A percentile compares a stretch with the other conserved stretches of the same genome.
These are phyloP conservation scores for Scartelaos histophorus DNA, from an alignment of 2,113 vertebrate species.

Conservation along the genomic window DNA sequence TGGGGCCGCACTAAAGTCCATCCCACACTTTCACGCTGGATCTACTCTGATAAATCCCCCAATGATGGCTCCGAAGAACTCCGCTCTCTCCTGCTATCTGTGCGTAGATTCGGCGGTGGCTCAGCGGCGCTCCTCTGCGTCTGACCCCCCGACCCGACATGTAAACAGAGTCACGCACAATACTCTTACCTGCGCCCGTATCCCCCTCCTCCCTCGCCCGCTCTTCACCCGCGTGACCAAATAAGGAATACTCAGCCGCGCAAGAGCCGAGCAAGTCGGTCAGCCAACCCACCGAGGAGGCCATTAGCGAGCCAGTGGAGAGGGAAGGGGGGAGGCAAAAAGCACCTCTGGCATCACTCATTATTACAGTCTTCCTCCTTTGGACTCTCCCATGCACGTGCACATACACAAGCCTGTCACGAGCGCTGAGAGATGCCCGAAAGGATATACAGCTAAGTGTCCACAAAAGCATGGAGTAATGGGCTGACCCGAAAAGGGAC, in stretches of 20 bases:
- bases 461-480: slow-evolving; percentile 32
- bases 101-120: slow-evolving; percentile 67
- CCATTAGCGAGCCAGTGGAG: slow-evolving; percentile 63
- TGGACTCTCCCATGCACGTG: slow-evolving; percentile 23
- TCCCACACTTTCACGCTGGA: slow-evolving; percentile 37
- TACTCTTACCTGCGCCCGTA: slow-evolving; percentile 23
- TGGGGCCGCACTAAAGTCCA: slow-evolving; percentile 21
- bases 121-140: slow-evolving; percentile 56
- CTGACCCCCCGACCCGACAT: slow-evolving; percentile 61
- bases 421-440: slow-evolving; percentile 28
- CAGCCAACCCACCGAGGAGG: slow-evolving; percentile 58
- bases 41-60: slow-evolving; percentile 39
- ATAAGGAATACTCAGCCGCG: slow-evolving; percentile 68
- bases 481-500: slow-evolving; percentile 25
- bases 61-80: slow-evolving; percentile 27
- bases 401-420: slow-evolving; percentile 9
- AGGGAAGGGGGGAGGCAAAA: slow-evolving; percentile 61
- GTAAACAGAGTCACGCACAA: slow-evolving; percentile 67
- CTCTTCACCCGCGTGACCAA: slow-evolving; percentile 50
- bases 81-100: slow-evolving; percentile 54
- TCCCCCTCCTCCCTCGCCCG: slow-evolving; percentile 19
- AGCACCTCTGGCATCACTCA: slow-evolving; percentile 73
- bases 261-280: slow-evolving; percentile 58
- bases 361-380: slow-evolving; percentile 37
- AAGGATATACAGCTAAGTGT: slow-evolving; percentile 39